These are phyloP conservation scores for Yponomeuta sedellus DNA, from an alignment of 2,888 invertebrate species.

Conservation along the genomic window DNA sequence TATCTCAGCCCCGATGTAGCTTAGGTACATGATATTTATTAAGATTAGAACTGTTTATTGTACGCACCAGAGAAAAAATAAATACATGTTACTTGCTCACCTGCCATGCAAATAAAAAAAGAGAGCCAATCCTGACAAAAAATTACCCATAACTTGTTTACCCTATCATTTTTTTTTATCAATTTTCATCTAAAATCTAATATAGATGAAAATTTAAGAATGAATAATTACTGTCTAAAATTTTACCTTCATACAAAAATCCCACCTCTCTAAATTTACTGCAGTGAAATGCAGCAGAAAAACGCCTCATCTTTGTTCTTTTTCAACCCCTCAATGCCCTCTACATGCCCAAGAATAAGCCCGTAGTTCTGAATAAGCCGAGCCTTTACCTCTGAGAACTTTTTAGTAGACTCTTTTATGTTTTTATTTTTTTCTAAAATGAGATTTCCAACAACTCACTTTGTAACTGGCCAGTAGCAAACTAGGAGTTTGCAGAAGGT, in stretches of 20 bases:
- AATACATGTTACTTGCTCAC: too few species aligned
- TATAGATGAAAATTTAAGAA: neutral
- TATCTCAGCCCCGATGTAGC: too few species aligned
- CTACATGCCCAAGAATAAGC: neutral
- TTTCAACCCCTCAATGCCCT: neutral
- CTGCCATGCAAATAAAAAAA: too few species aligned
- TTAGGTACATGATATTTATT: too few species aligned
- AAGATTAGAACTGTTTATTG: too few species aligned
- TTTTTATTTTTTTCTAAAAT: neutral
- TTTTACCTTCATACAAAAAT: neutral
- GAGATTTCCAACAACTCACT: neutral
- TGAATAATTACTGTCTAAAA: conserved; percentile 34
- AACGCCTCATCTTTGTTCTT: neutral
- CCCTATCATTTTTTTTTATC: too few species aligned
- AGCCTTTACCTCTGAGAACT: neutral
- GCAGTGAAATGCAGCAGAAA: conserved; percentile 35
- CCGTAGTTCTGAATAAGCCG: neutral
- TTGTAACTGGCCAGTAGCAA: neutral
- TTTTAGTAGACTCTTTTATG: neutral
- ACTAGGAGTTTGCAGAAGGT: neutral
- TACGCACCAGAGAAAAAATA: too few species aligned
- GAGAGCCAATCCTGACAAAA: too few species aligned
- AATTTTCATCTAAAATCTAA: too few species aligned
- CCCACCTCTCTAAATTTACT: conserved; percentile 13
- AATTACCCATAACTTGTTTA: too few species aligned